Evolutionary conservation across 2,797 vertebrate genomes (phyloP).

Genomic region (Euthynnus affinis): DNA sequence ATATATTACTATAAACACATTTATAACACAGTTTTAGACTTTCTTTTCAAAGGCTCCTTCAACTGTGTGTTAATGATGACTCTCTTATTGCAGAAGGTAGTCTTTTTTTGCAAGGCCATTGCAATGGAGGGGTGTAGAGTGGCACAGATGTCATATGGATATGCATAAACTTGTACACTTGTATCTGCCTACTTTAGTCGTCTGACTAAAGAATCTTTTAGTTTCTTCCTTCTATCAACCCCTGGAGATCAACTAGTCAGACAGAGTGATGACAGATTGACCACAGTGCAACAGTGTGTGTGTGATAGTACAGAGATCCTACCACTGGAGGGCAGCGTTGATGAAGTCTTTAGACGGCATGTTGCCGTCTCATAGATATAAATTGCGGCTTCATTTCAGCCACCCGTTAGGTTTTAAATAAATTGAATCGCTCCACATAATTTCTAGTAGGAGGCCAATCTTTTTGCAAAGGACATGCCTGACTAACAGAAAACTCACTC

Average conservation of each 20-base stretch:
- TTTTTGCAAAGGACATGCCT: not conserved
- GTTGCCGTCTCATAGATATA: not conserved
- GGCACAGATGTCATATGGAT: not conserved
- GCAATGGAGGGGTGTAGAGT: too few species aligned
- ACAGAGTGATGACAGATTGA: not conserved
- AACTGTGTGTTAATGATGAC: not conserved
- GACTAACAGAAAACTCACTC: not conserved
- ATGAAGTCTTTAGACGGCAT: not conserved
- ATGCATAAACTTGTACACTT: not conserved
- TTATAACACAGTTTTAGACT: not conserved
- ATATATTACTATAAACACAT: not conserved
- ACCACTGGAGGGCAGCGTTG: constrained; percentile 49
- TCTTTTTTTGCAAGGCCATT: not conserved
- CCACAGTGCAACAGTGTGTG: not conserved
- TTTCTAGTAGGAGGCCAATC: not conserved
- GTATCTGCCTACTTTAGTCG: not conserved
- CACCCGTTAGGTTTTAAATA: not conserved
- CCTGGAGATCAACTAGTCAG: not conserved
- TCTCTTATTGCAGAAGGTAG: not conserved
- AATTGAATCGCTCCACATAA: not conserved
- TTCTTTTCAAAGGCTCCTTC: not conserved
- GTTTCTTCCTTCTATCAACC: not conserved
- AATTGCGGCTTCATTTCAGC: not conserved
- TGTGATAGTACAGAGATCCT: not conserved
- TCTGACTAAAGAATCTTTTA: not conserved